Conservation (phyloP, 2,113 vertebrate genomes). For the Rhinoptilus africanus region DNA sequence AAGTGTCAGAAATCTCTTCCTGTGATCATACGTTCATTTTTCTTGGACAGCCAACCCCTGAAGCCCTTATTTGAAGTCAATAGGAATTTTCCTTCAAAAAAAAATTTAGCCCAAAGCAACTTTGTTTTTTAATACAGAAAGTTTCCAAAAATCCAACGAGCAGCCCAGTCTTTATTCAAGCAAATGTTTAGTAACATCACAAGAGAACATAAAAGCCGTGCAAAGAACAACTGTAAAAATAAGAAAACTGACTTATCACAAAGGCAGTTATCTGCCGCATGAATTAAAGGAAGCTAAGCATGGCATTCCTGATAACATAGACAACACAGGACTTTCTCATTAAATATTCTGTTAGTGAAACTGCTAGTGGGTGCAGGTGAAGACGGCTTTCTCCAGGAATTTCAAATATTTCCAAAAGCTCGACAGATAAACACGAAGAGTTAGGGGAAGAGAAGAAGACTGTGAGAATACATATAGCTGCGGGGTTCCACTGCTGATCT, state of each 20-base stretch:
- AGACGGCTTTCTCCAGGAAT: not conserved
- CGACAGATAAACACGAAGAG: not conserved
- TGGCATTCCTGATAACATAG: not conserved
- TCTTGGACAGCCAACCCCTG: not conserved
- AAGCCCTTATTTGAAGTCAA: slow-evolving; percentile 3
- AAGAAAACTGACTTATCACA: slow-evolving; percentile 8
- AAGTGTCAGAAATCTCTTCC: slow-evolving; percentile 21
- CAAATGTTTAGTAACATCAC: not conserved
- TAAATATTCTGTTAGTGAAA: slow-evolving; percentile 29
- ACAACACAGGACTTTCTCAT: not conserved
- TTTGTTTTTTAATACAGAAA: not conserved
- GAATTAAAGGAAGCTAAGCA: not conserved
- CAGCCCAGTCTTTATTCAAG: not conserved
- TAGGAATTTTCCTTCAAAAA: not conserved
- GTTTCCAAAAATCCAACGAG: not conserved
- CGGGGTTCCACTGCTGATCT: not conserved
- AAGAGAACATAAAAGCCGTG: slow-evolving; percentile 2
- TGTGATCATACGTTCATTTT: not conserved
- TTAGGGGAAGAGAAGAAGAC: not conserved
- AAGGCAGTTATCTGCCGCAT: slow-evolving; percentile 5
- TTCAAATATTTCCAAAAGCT: slow-evolving; percentile 38
- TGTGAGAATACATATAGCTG: not conserved
- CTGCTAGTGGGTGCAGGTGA: slow-evolving; percentile 5
- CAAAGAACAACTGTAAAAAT: slow-evolving; percentile 13
- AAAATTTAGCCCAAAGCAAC: not conserved